Evolutionary conservation across 2,113 vertebrate genomes (phyloP).

Genomic region (Callionymus lyra): DNA sequence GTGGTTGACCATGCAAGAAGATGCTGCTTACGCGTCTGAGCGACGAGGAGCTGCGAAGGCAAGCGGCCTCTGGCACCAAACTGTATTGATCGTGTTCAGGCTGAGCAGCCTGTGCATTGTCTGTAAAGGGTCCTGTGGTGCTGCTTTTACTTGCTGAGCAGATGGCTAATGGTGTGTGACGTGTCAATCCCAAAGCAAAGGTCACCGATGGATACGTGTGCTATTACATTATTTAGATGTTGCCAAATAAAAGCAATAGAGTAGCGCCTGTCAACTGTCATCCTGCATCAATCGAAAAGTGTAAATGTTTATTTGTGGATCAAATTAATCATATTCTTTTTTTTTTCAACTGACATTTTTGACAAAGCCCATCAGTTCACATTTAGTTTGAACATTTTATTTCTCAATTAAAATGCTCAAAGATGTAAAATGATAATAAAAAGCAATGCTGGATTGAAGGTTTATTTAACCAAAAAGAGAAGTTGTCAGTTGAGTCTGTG

Average conservation of each 20-base stretch:
- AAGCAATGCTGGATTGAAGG: no score
- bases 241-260: slow-evolving; percentile 14
- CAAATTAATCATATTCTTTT: no score
- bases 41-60: slow-evolving; percentile 1
- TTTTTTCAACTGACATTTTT: no score
- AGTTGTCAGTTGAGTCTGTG: no score
- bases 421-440: no score
- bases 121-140: slow-evolving; percentile 36
- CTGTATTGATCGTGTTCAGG: slow-evolving; percentile 32
- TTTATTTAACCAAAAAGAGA: no score
- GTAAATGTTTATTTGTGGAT: no score
- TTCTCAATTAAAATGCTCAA: no score
- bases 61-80: slow-evolving; percentile 1
- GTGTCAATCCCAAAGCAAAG: slow-evolving; percentile 32
- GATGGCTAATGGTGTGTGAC: slow-evolving; percentile 47
- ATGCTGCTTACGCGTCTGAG: neutral
- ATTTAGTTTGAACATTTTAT: no score
- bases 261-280: slow-evolving; percentile 9
- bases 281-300: slow-evolving; percentile 1
- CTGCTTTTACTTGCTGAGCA: slow-evolving; percentile 30
- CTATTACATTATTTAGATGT: slow-evolving; percentile 31
- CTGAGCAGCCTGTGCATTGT: slow-evolving; percentile 39
- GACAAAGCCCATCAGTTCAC: no score
- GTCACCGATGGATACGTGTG: slow-evolving; percentile 24
- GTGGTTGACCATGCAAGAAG: slow-evolving; percentile 1